A percentile compares a stretch with the other conserved stretches of the same genome.
These are phyloP conservation scores for Drosophila tropicalis DNA, from an alignment of 1,140 invertebrate species.

Conservation along the genomic window DNA sequence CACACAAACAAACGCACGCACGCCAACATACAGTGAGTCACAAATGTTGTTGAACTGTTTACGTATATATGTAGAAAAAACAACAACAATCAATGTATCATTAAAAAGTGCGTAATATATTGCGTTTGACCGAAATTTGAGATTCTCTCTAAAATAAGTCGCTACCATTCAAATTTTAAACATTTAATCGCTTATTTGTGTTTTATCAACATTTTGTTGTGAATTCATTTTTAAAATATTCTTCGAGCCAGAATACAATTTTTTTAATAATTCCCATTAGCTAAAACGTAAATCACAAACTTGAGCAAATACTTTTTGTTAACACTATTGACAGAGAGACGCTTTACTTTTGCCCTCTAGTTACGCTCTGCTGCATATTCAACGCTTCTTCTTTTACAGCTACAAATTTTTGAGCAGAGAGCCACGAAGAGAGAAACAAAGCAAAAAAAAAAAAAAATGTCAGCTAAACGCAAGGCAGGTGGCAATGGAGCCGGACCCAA, in stretches of 20 bases:
- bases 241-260: too few relatives aligned
- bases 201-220: too few relatives aligned
- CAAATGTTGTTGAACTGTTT: neutral
- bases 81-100: neutral
- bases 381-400: conserved; percentile 54
- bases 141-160: neutral
- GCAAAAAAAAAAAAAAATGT: conserved; percentile 55
- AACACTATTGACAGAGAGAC: conserved; percentile 31
- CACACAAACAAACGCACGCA: conserved; percentile 36
- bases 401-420: conserved; percentile 21
- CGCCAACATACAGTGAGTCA: conserved; percentile 21
- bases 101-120: neutral
- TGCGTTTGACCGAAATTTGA: too few relatives aligned
- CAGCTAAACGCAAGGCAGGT: conserved; percentile 80
- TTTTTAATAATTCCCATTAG: too few relatives aligned
- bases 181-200: too few relatives aligned
- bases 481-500: conserved; percentile 75
- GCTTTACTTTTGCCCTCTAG: conserved; percentile 26
- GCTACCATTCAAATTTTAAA: too few relatives aligned
- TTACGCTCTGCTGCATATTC: conserved; percentile 62
- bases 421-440: conserved; percentile 34
- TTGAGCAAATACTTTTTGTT: neutral
- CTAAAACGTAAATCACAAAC: neutral
- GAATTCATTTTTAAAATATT: too few relatives aligned
- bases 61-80: neutral